Percentiles rank a stretch among this genome's conserved stretches.
phyloP scores from a whole-genome alignment of 2,888 invertebrate genomes.

The Spodoptera littoralis region DNA sequence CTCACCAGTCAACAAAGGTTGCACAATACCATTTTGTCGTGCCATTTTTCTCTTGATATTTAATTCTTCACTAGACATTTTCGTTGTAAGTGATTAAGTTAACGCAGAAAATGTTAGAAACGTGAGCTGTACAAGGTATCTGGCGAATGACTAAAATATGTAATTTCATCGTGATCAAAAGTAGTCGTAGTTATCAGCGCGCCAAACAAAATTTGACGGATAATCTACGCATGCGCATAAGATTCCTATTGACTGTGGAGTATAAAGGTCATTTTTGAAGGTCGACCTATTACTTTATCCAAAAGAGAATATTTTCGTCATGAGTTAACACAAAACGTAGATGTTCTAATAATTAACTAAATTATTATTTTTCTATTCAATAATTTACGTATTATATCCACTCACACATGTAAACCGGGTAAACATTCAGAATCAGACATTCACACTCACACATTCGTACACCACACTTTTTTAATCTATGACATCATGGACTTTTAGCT shows the following conservation, averaged over 20 bases:
- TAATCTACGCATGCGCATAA: slow-evolving; percentile 79
- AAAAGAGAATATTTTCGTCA: slow-evolving; percentile 4
- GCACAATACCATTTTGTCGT: slow-evolving; percentile 94
- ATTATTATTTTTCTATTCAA: no score
- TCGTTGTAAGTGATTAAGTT: slow-evolving; percentile 61
- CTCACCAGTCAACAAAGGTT: slow-evolving; percentile 96
- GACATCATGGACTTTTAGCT: no score
- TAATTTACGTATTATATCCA: slow-evolving; percentile 1
- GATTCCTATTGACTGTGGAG: slow-evolving; percentile 70
- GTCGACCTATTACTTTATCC: slow-evolving; percentile 55
- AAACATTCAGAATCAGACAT: no score
- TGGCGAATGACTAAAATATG: slow-evolving; percentile 80
- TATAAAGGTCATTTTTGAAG: slow-evolving; percentile 78
- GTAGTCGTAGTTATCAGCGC: slow-evolving; percentile 79
- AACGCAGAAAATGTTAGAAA: slow-evolving; percentile 55
- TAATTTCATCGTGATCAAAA: slow-evolving; percentile 82
- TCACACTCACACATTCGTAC: neutral
- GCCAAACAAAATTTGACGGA: slow-evolving; percentile 82
- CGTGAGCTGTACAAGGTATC: slow-evolving; percentile 77
- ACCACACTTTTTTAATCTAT: no score
- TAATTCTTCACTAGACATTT: slow-evolving; percentile 80
- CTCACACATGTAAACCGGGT: neutral
- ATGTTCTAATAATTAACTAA: no score
- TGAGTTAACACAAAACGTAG: neutral
- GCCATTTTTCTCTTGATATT: slow-evolving; percentile 80